phyloP scores from a whole-genome alignment of 2,888 invertebrate genomes.

The Eretmocerus hayati region DNA sequence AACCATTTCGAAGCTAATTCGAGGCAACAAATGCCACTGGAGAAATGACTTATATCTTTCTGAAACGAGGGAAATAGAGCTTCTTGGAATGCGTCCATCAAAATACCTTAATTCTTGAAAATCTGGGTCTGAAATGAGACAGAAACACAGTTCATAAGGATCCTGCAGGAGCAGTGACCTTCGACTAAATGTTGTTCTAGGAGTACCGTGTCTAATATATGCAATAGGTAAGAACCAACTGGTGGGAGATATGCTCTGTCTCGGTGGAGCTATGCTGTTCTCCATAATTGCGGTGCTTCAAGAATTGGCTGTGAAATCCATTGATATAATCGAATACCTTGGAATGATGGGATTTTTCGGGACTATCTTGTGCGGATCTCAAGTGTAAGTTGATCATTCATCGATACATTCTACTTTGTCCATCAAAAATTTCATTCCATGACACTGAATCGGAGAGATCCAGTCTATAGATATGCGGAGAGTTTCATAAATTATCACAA shows the following conservation, averaged over 20 bases:
- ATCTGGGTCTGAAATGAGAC: too few relatives aligned
- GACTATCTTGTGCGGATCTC: conserved; percentile 67
- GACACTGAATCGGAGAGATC: neutral
- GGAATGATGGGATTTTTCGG: conserved; percentile 77
- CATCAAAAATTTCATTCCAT: neutral
- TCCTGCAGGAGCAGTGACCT: neutral
- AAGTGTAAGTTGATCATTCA: conserved; percentile 57
- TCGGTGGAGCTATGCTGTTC: conserved; percentile 70
- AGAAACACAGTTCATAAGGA: too few relatives aligned
- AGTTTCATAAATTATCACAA: neutral
- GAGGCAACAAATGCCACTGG: too few relatives aligned
- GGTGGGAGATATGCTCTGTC: conserved; percentile 75
- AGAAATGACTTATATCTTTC: too few relatives aligned
- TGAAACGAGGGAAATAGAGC: too few relatives aligned
- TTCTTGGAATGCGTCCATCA: too few relatives aligned
- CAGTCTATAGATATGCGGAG: neutral
- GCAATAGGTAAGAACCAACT: conserved; percentile 64
- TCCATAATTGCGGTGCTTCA: conserved; percentile 74
- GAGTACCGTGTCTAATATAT: neutral
- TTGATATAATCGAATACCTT: conserved; percentile 71
- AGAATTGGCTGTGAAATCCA: conserved; percentile 74
- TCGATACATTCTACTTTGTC: neutral
- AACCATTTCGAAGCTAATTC: too few relatives aligned
- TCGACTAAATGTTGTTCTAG: neutral
- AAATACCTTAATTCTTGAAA: too few relatives aligned